phyloP scores from a whole-genome alignment of 2,113 vertebrate genomes.

The Oriolus oriolus region DNA sequence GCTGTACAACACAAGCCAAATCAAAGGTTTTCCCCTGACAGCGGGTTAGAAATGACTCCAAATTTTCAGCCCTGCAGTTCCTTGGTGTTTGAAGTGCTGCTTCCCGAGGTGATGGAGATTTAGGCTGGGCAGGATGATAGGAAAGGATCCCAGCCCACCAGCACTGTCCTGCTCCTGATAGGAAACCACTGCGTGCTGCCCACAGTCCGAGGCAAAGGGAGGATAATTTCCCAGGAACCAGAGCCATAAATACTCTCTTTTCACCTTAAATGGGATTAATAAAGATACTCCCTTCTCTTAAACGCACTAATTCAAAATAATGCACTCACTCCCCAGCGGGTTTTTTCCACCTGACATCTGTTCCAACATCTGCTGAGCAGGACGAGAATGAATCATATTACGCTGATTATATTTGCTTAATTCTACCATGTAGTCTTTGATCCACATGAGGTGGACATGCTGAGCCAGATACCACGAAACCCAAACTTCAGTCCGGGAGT shows the following conservation, averaged over 20 bases:
- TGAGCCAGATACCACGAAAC: not conserved
- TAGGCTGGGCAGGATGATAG: not conserved
- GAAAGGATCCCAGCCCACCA: not conserved
- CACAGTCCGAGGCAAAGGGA: not conserved
- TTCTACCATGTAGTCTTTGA: slow-evolving; percentile 14
- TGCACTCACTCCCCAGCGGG: slow-evolving; percentile 26
- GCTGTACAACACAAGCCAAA: not conserved
- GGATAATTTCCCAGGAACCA: not conserved
- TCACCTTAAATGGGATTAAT: slow-evolving; percentile 52
- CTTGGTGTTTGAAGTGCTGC: not conserved
- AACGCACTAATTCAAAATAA: slow-evolving; percentile 58
- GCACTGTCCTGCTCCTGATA: not conserved
- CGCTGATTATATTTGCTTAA: slow-evolving; percentile 34
- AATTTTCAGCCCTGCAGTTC: not conserved
- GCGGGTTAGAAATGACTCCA: not conserved
- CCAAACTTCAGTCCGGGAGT: not conserved
- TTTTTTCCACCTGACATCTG: slow-evolving; percentile 58
- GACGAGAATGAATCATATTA: slow-evolving; percentile 54
- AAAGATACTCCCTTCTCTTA: slow-evolving; percentile 54
- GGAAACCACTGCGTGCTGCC: not conserved
- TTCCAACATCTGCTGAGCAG: slow-evolving; percentile 53
- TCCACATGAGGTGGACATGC: not conserved
- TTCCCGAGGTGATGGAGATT: not conserved
- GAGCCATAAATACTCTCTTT: slow-evolving; percentile 48
- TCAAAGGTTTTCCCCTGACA: accelerated